Evolutionary conservation across 2,888 invertebrate genomes (phyloP), one percentile per base, ranked within the genome.

Genomic region (Acheta domesticus): DNA sequence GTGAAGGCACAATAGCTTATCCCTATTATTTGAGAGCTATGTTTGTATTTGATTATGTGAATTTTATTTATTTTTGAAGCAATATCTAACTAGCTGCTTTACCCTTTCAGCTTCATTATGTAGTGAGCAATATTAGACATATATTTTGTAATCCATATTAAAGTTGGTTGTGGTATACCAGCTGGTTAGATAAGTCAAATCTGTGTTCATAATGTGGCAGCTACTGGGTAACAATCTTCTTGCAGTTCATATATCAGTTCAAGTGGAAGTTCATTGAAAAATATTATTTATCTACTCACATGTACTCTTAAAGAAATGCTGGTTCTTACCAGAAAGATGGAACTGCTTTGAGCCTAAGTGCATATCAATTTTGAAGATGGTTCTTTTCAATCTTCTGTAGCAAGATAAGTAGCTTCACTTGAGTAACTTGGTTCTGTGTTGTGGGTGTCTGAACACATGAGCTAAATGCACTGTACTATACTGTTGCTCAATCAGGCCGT

Each of bases 1-100:
- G 85, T 91, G 86, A 86, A 49, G 23, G 12, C 74, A 19, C 50
- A 12, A 12, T 49, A 21, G n/a, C 49, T 62, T 62, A n/a, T 62
- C 16, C 8, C 62, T 62, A 62, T 62, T n/a, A 62, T 62, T 14
- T 4, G 62, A 62, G 14, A 36, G 36, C 5, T 36, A 36, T 36
- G 36, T 36, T 36, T 8, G 36, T 62, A 62, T 62, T 62, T 62
- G 62, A 14, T 19, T 62, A 62, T 12, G 16, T 48, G 48, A 21
- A 16, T 76, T 76, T 76, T 76, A 76, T 23, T 76, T 76, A 76
- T 76, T 76, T 76, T 75, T 21, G 36, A 23, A 36, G 20, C 75
- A 14, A 75, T 75, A 23, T 75, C 36, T 75, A 75, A 23, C 20
- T 75, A 16, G 21, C 21, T 75, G 20, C 36, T 23, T 23, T n/a